These are phyloP conservation scores for Rhinolophus ferrumequinum DNA, from an alignment of 2,113 vertebrate species.

Conservation along the genomic window DNA sequence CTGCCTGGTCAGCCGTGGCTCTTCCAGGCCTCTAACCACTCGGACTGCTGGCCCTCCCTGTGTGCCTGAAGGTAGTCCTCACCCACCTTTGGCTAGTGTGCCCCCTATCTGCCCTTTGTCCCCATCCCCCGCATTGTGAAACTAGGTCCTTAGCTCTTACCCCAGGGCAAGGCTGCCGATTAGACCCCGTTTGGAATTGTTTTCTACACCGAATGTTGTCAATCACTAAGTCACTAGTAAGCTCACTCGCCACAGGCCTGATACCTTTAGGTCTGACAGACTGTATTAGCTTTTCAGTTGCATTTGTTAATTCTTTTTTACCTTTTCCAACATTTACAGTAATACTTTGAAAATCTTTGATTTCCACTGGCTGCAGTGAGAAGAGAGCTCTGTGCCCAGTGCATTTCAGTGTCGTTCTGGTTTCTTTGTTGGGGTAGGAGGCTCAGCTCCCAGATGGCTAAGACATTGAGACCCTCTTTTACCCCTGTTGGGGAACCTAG, in stretches of 20 bases:
- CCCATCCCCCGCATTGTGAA: neutral
- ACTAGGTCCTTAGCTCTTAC: neutral
- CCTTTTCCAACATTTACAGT: neutral
- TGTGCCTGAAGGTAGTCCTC: neutral
- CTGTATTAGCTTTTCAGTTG: neutral
- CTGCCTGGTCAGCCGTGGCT: neutral
- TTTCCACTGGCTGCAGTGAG: neutral
- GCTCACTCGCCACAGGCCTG: neutral
- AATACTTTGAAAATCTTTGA: neutral
- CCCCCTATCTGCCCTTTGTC: rapidly evolving
- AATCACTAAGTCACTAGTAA: neutral
- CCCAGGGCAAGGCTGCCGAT: neutral
- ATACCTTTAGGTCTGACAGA: neutral
- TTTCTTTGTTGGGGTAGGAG: neutral
- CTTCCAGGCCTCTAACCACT: neutral
- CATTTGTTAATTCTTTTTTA: neutral
- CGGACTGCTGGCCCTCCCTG: neutral
- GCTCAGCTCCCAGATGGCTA: neutral
- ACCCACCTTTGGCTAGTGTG: neutral
- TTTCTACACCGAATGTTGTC: neutral
- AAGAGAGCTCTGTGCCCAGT: neutral
- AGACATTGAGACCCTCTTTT: neutral
- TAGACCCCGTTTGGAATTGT: neutral
- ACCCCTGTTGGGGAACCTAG: neutral
- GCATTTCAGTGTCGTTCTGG: neutral